Conservation (phyloP, 2,113 vertebrate genomes). For the Mirza zaza region DNA sequence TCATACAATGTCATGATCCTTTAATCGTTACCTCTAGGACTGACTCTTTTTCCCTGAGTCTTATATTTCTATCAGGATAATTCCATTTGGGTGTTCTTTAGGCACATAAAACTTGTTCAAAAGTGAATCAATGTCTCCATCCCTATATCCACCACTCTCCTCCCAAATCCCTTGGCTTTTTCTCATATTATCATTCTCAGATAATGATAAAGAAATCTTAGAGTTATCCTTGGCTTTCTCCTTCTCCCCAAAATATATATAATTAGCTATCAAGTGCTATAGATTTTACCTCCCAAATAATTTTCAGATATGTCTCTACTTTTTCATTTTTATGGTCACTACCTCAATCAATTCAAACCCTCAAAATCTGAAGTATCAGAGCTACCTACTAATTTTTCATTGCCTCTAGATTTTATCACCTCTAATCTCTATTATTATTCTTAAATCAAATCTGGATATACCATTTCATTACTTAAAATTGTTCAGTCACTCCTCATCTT, state of each 20-base stretch:
- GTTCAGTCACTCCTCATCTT: background rate
- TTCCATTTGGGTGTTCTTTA: background rate
- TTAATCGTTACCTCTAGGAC: background rate
- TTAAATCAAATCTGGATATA: background rate
- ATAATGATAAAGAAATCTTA: background rate
- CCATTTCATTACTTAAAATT: background rate
- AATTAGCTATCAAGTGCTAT: background rate
- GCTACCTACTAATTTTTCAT: background rate
- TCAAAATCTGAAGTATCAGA: background rate
- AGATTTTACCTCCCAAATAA: constrained; percentile 20
- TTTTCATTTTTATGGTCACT: background rate
- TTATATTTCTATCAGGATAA: background rate
- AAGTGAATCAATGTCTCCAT: background rate
- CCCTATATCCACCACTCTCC: too few species aligned
- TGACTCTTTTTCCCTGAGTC: background rate
- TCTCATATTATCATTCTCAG: background rate
- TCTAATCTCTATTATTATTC: background rate
- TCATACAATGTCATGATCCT: background rate
- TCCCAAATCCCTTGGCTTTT: background rate
- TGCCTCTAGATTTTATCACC: background rate
- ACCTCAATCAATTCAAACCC: background rate
- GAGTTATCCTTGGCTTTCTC: background rate
- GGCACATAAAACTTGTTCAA: background rate
- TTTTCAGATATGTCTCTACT: background rate
- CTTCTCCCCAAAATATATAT: background rate